Base-by-base conservation (phyloP, 2,888 invertebrate genomes). In the Melieria omissa region DNA sequence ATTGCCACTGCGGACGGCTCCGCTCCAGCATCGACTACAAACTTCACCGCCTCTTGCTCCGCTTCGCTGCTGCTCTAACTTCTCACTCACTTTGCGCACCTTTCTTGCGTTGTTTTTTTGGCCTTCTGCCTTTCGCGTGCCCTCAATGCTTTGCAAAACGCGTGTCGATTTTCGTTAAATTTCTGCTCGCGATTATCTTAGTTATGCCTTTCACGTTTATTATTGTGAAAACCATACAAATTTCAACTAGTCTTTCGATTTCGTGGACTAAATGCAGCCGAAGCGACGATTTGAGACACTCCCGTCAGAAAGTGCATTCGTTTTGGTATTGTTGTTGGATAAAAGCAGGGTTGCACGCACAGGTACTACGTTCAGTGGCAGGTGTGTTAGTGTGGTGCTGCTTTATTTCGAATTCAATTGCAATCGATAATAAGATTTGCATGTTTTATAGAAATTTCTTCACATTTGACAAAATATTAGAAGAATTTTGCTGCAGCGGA, bases 281-380 rank as follows among this genome's bases (percentile, higher is more conserved):
- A 55, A 45, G 46, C n/a, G 29, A 69, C 55, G 60, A 67, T 29
- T 12, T 7, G 42, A 69, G 69, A 63, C 69, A 69, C 69, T 69
- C 69, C 69, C 69, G 69, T 46, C 14, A 58, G 63, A 55, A 41
- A 57, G 63, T 69, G 69, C 69, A 69, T 54, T 69, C 45, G 68
- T 61, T 62, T 68, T 60, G 54, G 52, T 68, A 52, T 68, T 68
- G 68, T 45, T 68, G 67, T 66, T 6, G 10, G 49, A 57, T 44
- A 61, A 4, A 61, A 10, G 45, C 68, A 68, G 68, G 45, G 68
- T 45, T 69, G 68, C 68, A 62, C 45, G 49, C 2, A 2, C 29
- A 44, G 10, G 52, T 9, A 29, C 29, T 29, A 46, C 1, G 10
- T 52, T n/a, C n/a, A 47, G 47, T 58, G 42, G 29, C 66, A 58